Conservation (phyloP, 2,113 vertebrate genomes). For the Columbina picui region DNA sequence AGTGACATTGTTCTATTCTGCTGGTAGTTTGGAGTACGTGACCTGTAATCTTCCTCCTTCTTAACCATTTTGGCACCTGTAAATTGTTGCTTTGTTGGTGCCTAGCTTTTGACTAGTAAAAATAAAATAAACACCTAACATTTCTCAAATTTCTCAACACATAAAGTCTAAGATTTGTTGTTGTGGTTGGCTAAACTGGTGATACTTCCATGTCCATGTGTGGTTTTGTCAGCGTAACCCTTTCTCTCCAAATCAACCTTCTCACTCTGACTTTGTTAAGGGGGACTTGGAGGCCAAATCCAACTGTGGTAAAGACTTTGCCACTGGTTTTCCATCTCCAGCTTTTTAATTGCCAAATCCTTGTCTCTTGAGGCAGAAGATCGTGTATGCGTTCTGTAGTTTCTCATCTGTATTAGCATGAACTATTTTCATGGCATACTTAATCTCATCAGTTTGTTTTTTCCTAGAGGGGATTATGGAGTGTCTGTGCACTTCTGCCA, state of each 20-base stretch:
- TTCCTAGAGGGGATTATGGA: background rate
- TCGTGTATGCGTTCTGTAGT: accelerated
- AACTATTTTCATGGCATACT: background rate
- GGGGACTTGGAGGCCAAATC: background rate
- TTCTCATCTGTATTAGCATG: background rate
- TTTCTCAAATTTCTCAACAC: background rate
- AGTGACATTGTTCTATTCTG: background rate
- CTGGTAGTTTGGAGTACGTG: background rate
- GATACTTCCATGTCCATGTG: background rate
- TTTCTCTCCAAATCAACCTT: background rate
- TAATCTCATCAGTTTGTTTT: background rate
- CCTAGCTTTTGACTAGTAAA: background rate
- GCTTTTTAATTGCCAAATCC: background rate
- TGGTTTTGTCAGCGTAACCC: background rate
- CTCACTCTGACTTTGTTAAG: background rate
- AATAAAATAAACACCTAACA: background rate
- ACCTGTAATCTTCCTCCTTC: background rate
- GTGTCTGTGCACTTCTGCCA: background rate
- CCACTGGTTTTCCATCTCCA: background rate
- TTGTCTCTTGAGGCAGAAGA: background rate
- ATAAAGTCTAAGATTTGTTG: background rate
- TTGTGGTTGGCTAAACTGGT: background rate
- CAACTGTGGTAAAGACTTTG: background rate
- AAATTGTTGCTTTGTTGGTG: background rate
- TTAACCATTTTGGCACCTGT: background rate